Conservation (phyloP, 2,888 invertebrate species). For the Eristalis tenax region DNA sequence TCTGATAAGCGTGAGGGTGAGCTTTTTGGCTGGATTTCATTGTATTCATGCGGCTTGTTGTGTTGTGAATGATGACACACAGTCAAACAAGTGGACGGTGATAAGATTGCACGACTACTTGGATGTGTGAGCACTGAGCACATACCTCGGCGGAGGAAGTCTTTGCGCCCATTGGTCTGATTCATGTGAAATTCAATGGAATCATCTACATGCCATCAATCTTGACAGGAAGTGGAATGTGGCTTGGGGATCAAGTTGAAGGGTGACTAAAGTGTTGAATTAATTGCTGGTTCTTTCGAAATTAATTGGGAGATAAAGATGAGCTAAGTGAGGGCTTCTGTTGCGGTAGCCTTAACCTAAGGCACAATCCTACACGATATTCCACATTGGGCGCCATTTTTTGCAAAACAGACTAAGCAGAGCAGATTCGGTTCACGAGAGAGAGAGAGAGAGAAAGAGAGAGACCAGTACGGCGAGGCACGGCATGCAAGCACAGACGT, state of each 20-base stretch:
- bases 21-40: slow-evolving; percentile 45
- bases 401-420: no score
- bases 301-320: neutral
- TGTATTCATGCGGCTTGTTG: slow-evolving; percentile 12
- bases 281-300: neutral
- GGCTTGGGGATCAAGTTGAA: neutral
- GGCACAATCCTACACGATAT: no score
- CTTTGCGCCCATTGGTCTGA: slow-evolving; percentile 35
- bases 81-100: slow-evolving; percentile 9
- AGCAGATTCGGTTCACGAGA: no score
- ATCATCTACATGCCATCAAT: slow-evolving; percentile 10
- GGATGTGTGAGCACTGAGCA: neutral
- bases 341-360: no score
- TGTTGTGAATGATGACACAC: slow-evolving; percentile 21
- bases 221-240: slow-evolving; percentile 16
- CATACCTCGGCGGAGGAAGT: neutral
- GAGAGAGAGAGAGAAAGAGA: no score
- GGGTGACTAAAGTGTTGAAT: slow-evolving; percentile 16
- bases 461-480: no score
- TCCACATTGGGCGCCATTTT: no score
- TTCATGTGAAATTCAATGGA: slow-evolving; percentile 55
- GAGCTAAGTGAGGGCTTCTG: no score
- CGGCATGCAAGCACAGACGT: no score
- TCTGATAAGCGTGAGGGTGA: slow-evolving; percentile 42
- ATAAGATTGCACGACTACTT: slow-evolving; percentile 33